Percentiles rank a stretch among this genome's conserved stretches.
phyloP scores from a whole-genome alignment of 2,113 vertebrate genomes.

The Genyomyrus donnyi region DNA sequence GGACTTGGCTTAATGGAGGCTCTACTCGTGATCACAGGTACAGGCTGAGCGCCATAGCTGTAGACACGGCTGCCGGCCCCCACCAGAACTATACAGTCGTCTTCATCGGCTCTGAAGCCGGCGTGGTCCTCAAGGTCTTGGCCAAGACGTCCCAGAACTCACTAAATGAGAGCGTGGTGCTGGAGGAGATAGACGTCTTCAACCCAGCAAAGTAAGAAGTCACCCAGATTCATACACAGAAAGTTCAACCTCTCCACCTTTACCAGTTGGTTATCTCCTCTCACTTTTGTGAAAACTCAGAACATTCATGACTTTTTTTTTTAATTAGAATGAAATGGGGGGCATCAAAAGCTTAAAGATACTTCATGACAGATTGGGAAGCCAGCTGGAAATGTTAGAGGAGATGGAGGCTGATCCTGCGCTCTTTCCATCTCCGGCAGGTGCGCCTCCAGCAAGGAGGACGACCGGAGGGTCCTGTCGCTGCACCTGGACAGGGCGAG shows the following conservation, averaged over 20 bases:
- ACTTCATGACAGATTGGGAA: not conserved
- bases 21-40: slow-evolving; percentile 62
- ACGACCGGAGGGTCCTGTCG: slow-evolving; percentile 80
- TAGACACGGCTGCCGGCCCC: slow-evolving; percentile 84
- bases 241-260: slow-evolving; percentile 14
- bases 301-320: not conserved
- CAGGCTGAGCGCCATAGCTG: slow-evolving; percentile 79
- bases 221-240: slow-evolving; percentile 24
- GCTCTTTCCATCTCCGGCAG: slow-evolving; percentile 50
- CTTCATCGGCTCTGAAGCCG: slow-evolving; percentile 91
- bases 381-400: not conserved
- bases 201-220: slow-evolving; percentile 84
- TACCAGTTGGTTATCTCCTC: not conserved
- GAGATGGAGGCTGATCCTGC: slow-evolving; percentile 5
- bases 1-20: not conserved
- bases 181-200: slow-evolving; percentile 95
- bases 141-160: slow-evolving; percentile 78
- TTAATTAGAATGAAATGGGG: not conserved
- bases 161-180: slow-evolving; percentile 82
- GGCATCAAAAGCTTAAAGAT: not conserved
- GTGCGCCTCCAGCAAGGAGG: slow-evolving; percentile 76
- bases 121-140: slow-evolving; percentile 89
- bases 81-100: slow-evolving; percentile 90
- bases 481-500: slow-evolving; percentile 86
- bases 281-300: not conserved